These are phyloP conservation scores for Sarcophaga carnaria DNA, from an alignment of 2,888 invertebrate species.

Conservation along the genomic window DNA sequence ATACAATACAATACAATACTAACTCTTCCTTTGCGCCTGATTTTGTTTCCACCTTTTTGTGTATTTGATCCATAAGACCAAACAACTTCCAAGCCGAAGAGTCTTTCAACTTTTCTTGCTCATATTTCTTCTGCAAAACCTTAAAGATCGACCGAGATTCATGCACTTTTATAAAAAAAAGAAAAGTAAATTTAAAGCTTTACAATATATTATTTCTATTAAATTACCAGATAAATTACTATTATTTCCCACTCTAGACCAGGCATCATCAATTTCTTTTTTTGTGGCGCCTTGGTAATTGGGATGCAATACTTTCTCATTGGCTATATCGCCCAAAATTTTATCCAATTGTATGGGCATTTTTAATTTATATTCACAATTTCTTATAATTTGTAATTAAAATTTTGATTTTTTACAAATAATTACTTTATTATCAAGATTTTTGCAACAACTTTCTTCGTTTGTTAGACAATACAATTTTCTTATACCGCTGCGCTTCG, in stretches of 20 bases:
- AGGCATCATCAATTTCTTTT: conserved; percentile 79
- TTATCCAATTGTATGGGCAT: conserved; percentile 81
- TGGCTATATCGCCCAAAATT: conserved; percentile 79
- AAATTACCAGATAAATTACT: conserved; percentile 78
- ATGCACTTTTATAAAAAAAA: conserved; percentile 72
- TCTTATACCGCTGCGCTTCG: conserved; percentile 58
- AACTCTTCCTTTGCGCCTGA: conserved; percentile 75
- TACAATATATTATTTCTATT: background rate
- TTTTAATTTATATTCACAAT: conserved; percentile 48
- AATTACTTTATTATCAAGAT: background rate
- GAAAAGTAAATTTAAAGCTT: conserved; percentile 10
- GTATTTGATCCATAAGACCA: conserved; percentile 78
- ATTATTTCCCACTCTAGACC: conserved; percentile 79
- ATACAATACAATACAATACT: conserved; percentile 66
- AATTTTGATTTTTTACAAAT: background rate
- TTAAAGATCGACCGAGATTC: conserved; percentile 81
- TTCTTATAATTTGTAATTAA: background rate
- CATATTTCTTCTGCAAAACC: conserved; percentile 80
- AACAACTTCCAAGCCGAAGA: conserved; percentile 79
- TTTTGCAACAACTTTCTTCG: conserved; percentile 38
- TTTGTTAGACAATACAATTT: conserved; percentile 34
- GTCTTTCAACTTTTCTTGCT: conserved; percentile 78
- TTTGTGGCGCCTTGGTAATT: conserved; percentile 75
- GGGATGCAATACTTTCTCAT: conserved; percentile 79
- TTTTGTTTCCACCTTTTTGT: conserved; percentile 72